A percentile compares a stretch with the other conserved stretches of the same genome.
phyloP scores from a whole-genome alignment of 2,888 invertebrate genomes.

The Andrena camellia region DNA sequence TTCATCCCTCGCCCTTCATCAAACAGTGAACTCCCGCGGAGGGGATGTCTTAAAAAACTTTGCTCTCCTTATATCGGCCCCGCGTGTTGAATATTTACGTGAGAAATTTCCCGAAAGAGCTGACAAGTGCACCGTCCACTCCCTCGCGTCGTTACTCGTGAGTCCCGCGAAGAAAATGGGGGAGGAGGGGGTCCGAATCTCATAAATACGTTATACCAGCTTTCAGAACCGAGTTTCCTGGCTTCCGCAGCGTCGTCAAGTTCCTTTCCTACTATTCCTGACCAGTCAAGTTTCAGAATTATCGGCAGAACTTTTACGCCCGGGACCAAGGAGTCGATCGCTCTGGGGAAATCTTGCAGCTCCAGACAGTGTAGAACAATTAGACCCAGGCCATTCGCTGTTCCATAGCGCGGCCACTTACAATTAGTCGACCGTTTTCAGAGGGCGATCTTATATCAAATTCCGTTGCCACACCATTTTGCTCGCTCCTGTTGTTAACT shows the following conservation, averaged over 20 bases:
- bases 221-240: slow-evolving; percentile 41
- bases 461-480: not conserved
- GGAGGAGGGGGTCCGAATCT: slow-evolving; percentile 38
- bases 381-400: slow-evolving; percentile 50
- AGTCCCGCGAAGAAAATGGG: slow-evolving; percentile 8
- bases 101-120: slow-evolving; percentile 28
- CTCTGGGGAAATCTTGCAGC: slow-evolving; percentile 69
- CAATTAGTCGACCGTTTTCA: slow-evolving; percentile 21
- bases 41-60: slow-evolving; percentile 24
- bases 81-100: slow-evolving; percentile 35
- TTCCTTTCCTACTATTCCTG: slow-evolving; percentile 25
- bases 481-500: too few relatives aligned
- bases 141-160: slow-evolving; percentile 16
- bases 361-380: slow-evolving; percentile 59
- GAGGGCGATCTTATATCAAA: not conserved
- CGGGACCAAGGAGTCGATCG: slow-evolving; percentile 56
- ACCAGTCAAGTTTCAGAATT: slow-evolving; percentile 59
- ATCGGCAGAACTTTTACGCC: slow-evolving; percentile 61
- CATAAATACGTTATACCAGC: slow-evolving; percentile 62
- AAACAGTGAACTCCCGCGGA: not conserved
- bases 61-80: not conserved
- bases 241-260: slow-evolving; percentile 18
- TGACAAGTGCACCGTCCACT: slow-evolving; percentile 8
- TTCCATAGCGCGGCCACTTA: not conserved
- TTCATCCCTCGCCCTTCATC: not conserved